A percentile compares a stretch with the other conserved stretches of the same genome.
These are phyloP conservation scores for Tetragnatha montana DNA, from an alignment of 2,888 invertebrate species.

Conservation along the genomic window DNA sequence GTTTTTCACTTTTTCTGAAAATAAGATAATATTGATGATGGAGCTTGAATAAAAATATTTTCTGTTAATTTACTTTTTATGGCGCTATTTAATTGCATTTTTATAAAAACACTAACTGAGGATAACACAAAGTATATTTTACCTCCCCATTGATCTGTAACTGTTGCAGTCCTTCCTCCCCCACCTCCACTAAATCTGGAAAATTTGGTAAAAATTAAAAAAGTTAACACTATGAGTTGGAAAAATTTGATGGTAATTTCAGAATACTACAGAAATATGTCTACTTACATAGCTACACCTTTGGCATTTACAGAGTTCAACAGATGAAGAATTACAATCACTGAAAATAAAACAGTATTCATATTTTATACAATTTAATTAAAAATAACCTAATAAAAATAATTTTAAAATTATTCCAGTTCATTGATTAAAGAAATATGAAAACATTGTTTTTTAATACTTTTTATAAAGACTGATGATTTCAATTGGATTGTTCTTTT, in stretches of 20 bases:
- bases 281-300: neutral
- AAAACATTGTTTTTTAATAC: too few species aligned
- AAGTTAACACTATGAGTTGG: too few species aligned
- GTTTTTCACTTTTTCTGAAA: too few species aligned
- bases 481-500: too few species aligned
- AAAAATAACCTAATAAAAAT: neutral
- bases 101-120: too few species aligned
- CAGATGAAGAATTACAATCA: neutral
- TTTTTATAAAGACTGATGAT: too few species aligned
- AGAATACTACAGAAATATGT: neutral
- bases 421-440: neutral
- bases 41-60: too few species aligned
- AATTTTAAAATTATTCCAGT: neutral
- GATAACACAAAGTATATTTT: neutral
- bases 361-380: neutral
- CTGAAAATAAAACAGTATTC: neutral
- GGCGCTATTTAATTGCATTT: too few species aligned
- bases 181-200: neutral
- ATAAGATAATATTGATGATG: too few species aligned
- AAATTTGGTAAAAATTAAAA: neutral
- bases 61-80: too few species aligned
- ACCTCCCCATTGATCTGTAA: neutral
- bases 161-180: neutral
- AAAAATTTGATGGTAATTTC: neutral
- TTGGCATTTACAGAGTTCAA: neutral